Conservation (phyloP, 2,113 vertebrate species). For the Microcebus jonahi region DNA sequence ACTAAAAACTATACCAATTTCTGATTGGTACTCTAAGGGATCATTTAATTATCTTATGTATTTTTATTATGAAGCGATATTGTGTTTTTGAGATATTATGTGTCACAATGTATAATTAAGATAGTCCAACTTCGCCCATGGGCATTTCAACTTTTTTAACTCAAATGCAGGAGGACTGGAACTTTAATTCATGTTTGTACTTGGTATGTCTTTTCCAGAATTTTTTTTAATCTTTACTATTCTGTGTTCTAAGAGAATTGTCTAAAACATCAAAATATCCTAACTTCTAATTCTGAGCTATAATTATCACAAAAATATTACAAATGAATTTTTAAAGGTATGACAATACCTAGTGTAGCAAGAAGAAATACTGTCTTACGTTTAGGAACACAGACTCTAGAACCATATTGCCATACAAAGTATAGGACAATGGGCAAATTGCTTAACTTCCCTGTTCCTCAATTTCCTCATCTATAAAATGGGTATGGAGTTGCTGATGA, state of each 20-base stretch:
- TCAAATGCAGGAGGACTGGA: background rate
- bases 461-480: background rate
- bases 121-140: background rate
- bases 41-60: background rate
- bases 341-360: background rate
- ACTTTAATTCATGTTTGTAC: slow-evolving; percentile 11
- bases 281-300: slow-evolving; percentile 21
- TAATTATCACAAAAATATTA: background rate
- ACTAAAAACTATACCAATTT: background rate
- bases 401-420: background rate
- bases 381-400: background rate
- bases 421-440: background rate
- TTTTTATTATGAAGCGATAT: background rate
- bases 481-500: background rate
- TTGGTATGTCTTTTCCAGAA: background rate
- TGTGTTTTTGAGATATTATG: background rate
- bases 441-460: background rate
- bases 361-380: background rate
- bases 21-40: background rate
- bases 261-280: slow-evolving; percentile 12
- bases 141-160: slow-evolving; percentile 3
- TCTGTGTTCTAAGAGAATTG: background rate
- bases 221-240: background rate
- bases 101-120: background rate
- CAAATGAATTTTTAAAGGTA: background rate